Base-by-base conservation (phyloP, 2,888 invertebrate species). In the Biston betularia region DNA sequence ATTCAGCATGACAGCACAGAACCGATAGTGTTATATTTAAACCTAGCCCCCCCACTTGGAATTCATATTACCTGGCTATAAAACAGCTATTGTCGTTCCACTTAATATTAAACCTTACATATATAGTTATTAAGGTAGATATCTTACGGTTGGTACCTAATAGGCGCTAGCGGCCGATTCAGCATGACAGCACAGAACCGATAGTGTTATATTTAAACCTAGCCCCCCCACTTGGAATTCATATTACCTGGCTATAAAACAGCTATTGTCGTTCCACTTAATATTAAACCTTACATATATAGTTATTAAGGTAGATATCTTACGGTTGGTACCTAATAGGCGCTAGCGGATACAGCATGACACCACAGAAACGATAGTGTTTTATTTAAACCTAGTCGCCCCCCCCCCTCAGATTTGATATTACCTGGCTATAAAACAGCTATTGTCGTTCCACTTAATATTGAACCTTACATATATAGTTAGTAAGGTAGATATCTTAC, bases 371-470 rank as follows among this genome's bases (percentile, higher is more conserved):
- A 88, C 68, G 4, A 88, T 84, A 45, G 85, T 87, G 76, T 88
- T 88, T 80, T 88, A 91, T 79, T 97, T 97, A 38, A 38, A 38
- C 38, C 38, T 38, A 38, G 6, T 38, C 9, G 1, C 38, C 38
- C 38, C 6, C 9, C 6, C 38, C 38, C 38, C 6, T 9, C 6
- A 6, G 38, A 38, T 6, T 38, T 9, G 0, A 38, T 38, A 38
- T 38, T 4, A 38, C 38, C 38, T 38, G 1, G 38, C 38, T 38
- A 4, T 38, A 38, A 4, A 4, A 38, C 6, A 38, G 38, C 8
- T 38, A 9, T 9, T 38, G 38, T 38, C 9, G 38, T 38, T 38
- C 38, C 6, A 8, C 8, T 8, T 10, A 8, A 15, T 14, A 15
- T 14, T 46, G 15, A 46, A 15, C 46, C 46, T 46, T 46, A 49